Base-by-base conservation (phyloP, 2,888 invertebrate species). In the Drosophila melanocephala region DNA sequence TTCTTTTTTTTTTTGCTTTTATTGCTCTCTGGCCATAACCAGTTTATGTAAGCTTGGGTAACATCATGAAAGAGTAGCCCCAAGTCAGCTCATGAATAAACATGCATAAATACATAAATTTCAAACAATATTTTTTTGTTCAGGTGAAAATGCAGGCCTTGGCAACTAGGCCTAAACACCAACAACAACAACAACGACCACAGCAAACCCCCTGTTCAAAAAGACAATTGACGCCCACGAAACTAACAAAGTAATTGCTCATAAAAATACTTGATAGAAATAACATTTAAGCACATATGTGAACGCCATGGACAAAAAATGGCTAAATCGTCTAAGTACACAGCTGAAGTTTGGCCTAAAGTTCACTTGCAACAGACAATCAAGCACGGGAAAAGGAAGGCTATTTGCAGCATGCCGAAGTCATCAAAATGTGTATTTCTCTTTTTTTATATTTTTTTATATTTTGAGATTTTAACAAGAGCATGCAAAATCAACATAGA, bases 211-310 rank as follows among this genome's bases (percentile, higher is more conserved):
- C 26, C 12, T 28, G 19, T n/a, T 57, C 28, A 75, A 72, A 75
- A 72, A 81, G 79, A 79, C 71, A 87, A 66, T 77, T 81, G 71
- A 70, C 77, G 73, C 80, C 79, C 91, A 91, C 75, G 65, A 62
- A 74, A 71, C 75, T 64, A 83, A 76, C 72, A 67, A 85, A 86
- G 70, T 89, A 84, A 89, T 84, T 90, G 91, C 71, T 83, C 72
- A 89, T 70, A 63, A 75, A 89, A 85, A 83, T 86, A 87, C 81
- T 89, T 77, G 74, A 89, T 89, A 75, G 88, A 91, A 90, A 87
- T 89, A 86, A 87, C 89, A 91, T 87, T 90, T 76, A 72, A 58
- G 57, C 53, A 58, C 5, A 22, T 60, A n/a, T 44, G 33, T 68
- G 42, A 37, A 33, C 39, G 70, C 75, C 79, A 69, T 64, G 83